phyloP scores from a whole-genome alignment of 2,888 invertebrate species.

The Drosophila subsilvestris region DNA sequence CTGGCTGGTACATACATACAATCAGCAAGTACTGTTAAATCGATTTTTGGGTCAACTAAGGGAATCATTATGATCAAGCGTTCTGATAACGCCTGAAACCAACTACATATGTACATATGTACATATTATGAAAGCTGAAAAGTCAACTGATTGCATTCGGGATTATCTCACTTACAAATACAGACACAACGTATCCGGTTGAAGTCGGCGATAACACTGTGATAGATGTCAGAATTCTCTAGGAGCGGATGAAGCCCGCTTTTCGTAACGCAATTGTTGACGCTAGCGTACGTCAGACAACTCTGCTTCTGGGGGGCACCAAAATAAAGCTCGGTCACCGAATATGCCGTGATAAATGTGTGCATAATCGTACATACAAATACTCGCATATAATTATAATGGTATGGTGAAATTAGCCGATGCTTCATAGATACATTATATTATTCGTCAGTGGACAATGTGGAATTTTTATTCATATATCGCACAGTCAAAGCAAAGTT shows the following conservation, averaged over 20 bases:
- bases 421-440: slow-evolving; percentile 6
- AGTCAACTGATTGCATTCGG: not conserved
- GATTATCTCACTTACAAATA: not conserved
- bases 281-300: not conserved
- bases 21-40: slow-evolving; percentile 22
- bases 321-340: slow-evolving; percentile 4
- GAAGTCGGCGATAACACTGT: not conserved
- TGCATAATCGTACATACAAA: not conserved
- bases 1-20: not conserved
- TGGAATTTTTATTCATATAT: slow-evolving; percentile 30
- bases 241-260: too few species aligned
- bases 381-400: slow-evolving; percentile 3
- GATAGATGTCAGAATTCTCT: not conserved
- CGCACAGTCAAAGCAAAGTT: slow-evolving; percentile 44
- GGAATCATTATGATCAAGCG: not conserved
- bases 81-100: not conserved
- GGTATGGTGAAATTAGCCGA: not conserved
- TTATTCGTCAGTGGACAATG: slow-evolving; percentile 7
- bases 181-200: not conserved
- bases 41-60: slow-evolving; percentile 23
- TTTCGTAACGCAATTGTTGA: too few species aligned
- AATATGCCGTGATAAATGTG: slow-evolving; percentile 4
- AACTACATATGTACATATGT: not conserved
- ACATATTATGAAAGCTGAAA: not conserved
- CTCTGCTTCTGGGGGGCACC: slow-evolving; percentile 8